phyloP scores from a whole-genome alignment of 2,113 vertebrate species.

The Pseudopodoces humilis region DNA sequence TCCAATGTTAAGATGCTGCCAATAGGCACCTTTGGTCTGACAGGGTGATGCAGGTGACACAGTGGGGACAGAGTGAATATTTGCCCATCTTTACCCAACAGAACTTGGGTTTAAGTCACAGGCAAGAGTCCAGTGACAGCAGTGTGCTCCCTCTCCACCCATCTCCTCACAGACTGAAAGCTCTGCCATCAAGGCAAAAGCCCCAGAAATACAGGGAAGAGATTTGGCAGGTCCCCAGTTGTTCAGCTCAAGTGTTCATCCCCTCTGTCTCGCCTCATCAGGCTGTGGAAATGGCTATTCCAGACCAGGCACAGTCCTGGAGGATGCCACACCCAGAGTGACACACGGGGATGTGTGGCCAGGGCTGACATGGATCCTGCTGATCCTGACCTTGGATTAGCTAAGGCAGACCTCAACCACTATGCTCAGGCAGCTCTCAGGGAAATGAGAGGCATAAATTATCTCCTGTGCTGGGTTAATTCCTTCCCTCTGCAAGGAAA shows the following conservation, averaged over 20 bases:
- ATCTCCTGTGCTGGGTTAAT: background rate
- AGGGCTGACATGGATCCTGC: background rate
- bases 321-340: background rate
- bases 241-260: background rate
- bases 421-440: background rate
- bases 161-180: background rate
- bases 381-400: background rate
- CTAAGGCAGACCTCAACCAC: background rate
- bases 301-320: background rate
- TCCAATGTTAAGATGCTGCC: background rate
- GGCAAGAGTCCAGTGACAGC: background rate
- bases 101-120: background rate
- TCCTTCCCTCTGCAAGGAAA: background rate
- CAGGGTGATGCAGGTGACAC: background rate
- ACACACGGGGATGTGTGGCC: accelerated
- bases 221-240: background rate
- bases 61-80: background rate
- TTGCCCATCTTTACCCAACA: background rate
- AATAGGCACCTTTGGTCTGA: background rate
- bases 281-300: background rate
- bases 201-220: background rate
- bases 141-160: background rate
- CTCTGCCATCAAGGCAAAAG: background rate
- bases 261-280: background rate
- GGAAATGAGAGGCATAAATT: background rate